Percentiles rank a stretch among this genome's conserved stretches.
These are phyloP conservation scores for Druon quercuslanigerum DNA, from an alignment of 1,140 invertebrate genomes.

Conservation along the genomic window DNA sequence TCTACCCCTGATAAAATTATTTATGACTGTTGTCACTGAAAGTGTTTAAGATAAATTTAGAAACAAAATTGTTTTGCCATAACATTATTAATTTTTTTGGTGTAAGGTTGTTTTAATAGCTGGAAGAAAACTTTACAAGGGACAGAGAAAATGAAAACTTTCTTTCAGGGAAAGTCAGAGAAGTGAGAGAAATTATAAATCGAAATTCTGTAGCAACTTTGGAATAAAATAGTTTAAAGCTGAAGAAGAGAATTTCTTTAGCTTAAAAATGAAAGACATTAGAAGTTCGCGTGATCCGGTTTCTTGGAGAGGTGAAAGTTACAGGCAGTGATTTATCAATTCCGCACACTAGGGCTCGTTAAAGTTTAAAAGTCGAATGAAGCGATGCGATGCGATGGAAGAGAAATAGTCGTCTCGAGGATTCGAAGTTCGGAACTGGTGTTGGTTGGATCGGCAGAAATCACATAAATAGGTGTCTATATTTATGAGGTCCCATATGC, in stretches of 20 bases:
- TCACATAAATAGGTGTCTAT: constrained; percentile 62
- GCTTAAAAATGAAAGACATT: background rate
- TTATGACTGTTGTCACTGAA: no score
- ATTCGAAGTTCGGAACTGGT: constrained; percentile 16
- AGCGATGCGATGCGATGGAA: background rate
- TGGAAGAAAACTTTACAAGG: no score
- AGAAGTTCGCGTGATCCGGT: background rate
- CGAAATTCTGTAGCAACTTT: no score
- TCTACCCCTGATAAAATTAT: no score
- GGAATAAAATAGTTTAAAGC: background rate
- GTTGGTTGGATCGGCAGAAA: constrained; percentile 46
- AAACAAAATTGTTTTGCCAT: no score
- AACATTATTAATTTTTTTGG: no score
- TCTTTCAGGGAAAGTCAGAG: no score
- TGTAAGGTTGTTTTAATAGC: no score
- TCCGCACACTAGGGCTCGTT: constrained; percentile 12
- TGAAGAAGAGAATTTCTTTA: background rate
- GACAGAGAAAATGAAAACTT: no score
- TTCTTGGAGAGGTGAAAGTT: constrained; percentile 2
- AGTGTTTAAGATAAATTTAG: no score
- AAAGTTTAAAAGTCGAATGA: constrained; percentile 18
- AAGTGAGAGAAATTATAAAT: no score
- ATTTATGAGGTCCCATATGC: constrained; percentile 73
- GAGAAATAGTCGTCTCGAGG: constrained; percentile 25
- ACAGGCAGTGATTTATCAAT: constrained; percentile 23